These are phyloP conservation scores for Vulpes vulpes DNA, from an alignment of 2,113 vertebrate genomes.

Conservation along the genomic window DNA sequence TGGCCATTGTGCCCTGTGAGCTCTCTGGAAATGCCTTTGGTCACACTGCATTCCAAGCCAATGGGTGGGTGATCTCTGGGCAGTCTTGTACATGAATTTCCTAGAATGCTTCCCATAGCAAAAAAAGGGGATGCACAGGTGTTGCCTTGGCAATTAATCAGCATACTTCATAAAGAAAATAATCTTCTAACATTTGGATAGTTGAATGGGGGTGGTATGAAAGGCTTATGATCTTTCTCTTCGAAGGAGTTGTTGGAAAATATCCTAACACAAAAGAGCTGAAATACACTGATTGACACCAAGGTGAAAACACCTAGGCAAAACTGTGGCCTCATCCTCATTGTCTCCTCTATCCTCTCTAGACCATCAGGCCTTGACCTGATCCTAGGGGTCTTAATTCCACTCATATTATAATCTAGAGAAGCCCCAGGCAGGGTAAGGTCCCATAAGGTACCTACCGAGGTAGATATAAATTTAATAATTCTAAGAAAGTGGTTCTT, in stretches of 20 bases:
- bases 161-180: conserved; percentile 67
- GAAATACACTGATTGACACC: neutral
- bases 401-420: neutral
- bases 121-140: conserved; percentile 39
- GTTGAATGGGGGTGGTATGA: conserved; percentile 49
- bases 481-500: neutral
- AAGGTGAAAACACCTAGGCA: conserved; percentile 39
- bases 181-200: conserved; percentile 65
- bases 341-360: neutral
- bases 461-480: neutral
- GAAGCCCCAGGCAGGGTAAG: neutral
- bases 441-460: neutral
- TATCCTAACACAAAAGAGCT: conserved; percentile 25
- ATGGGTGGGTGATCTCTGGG: conserved; percentile 60
- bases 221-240: conserved; percentile 38
- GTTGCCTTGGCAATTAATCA: conserved; percentile 79
- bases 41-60: conserved; percentile 70
- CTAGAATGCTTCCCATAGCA: conserved; percentile 76
- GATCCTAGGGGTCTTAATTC: neutral
- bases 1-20: conserved; percentile 62
- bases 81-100: conserved; percentile 72
- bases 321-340: neutral
- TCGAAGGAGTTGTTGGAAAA: conserved; percentile 13
- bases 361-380: neutral
- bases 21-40: conserved; percentile 76